Conservation (phyloP, 2,797 vertebrate species). For the Argyrosomus regius region DNA sequence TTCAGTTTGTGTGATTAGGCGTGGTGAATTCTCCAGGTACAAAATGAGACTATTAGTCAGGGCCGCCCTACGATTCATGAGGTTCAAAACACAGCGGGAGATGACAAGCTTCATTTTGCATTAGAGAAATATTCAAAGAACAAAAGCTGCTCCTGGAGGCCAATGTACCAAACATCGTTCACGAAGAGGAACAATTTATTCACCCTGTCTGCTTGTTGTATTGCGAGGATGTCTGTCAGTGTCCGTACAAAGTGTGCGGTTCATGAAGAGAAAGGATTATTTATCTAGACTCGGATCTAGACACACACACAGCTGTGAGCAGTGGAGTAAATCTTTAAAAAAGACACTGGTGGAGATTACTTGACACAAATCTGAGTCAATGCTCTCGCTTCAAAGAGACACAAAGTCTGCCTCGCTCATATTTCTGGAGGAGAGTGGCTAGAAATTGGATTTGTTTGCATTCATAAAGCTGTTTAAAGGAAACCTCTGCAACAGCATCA, state of each 20-base stretch:
- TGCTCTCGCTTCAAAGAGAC: conserved; percentile 25
- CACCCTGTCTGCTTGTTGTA: no score
- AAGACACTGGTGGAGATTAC: background rate
- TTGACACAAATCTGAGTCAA: background rate
- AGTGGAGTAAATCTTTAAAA: background rate
- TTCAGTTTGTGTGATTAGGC: conserved; percentile 8
- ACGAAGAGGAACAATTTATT: background rate
- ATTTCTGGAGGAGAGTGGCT: background rate
- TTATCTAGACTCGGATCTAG: background rate
- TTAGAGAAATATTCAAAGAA: conserved; percentile 1
- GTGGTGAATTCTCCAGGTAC: background rate
- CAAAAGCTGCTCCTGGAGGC: background rate
- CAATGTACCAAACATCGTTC: background rate
- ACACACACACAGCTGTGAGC: background rate
- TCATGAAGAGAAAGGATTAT: background rate
- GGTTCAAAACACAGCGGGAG: background rate
- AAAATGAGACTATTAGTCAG: conserved; percentile 26
- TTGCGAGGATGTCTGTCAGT: background rate
- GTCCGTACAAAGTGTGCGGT: background rate
- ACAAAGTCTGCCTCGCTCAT: background rate
- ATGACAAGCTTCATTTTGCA: background rate
- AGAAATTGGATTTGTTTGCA: conserved; percentile 32
- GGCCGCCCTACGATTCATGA: background rate
- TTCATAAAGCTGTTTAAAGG: background rate
- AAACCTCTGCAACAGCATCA: background rate